phyloP scores from a whole-genome alignment of 2,888 invertebrate genomes.

The Drosophila prostipennis region DNA sequence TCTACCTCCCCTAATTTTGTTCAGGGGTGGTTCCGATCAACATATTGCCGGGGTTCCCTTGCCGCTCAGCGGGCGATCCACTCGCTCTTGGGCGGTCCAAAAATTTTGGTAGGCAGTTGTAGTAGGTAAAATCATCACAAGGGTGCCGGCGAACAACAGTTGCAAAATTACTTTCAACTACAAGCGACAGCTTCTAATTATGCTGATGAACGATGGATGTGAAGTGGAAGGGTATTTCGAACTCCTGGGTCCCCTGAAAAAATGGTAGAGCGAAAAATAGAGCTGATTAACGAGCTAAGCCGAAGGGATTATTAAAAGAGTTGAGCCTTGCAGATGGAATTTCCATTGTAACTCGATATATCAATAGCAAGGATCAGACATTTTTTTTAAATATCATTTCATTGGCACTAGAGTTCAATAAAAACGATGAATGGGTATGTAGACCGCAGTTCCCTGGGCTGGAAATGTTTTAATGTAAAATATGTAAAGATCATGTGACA shows the following conservation, averaged over 20 bases:
- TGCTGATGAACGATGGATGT: conserved; percentile 54
- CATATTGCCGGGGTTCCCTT: conserved; percentile 64
- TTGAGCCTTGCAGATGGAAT: conserved; percentile 3
- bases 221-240: conserved; percentile 6
- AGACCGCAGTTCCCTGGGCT: too few species aligned
- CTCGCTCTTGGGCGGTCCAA: conserved; percentile 46
- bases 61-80: conserved; percentile 58
- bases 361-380: neutral
- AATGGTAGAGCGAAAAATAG: conserved; percentile 21
- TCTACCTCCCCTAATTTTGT: conserved; percentile 2
- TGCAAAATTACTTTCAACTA: conserved; percentile 66
- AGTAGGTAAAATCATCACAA: conserved; percentile 21
- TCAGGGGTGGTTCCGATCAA: conserved; percentile 49
- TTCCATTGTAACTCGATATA: conserved; percentile 20
- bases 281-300: conserved; percentile 24
- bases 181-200: conserved; percentile 72
- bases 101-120: conserved; percentile 12
- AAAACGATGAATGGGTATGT: neutral
- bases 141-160: conserved; percentile 57
- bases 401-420: neutral
- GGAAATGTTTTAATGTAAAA: too few species aligned
- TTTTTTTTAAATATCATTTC: neutral
- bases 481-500: too few species aligned
- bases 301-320: conserved; percentile 27
- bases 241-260: conserved; percentile 19